phyloP scores from a whole-genome alignment of 2,797 vertebrate genomes.

The Lates japonicus region DNA sequence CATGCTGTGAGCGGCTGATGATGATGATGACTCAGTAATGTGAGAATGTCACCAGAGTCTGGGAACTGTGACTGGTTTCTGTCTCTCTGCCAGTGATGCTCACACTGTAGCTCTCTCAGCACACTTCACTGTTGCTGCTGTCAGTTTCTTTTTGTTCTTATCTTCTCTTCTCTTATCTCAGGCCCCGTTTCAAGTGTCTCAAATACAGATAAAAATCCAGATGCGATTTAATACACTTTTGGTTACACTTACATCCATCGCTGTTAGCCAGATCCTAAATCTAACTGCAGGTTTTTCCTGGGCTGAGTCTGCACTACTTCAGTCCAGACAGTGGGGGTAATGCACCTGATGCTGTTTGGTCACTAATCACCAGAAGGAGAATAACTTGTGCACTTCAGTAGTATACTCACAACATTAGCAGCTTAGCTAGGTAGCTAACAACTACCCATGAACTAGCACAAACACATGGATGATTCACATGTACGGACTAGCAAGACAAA shows the following conservation, averaged over 20 bases:
- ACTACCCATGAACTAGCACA: too few species aligned
- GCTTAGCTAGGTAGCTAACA: slow-evolving; percentile 8
- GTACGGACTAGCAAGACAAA: background rate
- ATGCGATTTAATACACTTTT: slow-evolving; percentile 7
- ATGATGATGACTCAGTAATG: slow-evolving; percentile 82
- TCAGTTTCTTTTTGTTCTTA: slow-evolving; percentile 34
- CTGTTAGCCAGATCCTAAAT: background rate
- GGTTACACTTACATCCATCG: background rate
- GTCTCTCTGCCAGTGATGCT: slow-evolving; percentile 63
- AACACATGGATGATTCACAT: too few species aligned
- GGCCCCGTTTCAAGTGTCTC: slow-evolving; percentile 15
- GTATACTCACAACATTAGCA: background rate
- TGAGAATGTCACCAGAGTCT: slow-evolving; percentile 84
- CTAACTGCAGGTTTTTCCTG: background rate
- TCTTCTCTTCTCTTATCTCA: slow-evolving; percentile 19
- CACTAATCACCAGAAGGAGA: background rate
- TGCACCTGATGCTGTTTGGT: slow-evolving; percentile 4
- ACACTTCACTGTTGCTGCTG: slow-evolving; percentile 34
- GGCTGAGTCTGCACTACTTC: background rate
- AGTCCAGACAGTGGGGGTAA: background rate
- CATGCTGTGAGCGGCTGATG: slow-evolving; percentile 73
- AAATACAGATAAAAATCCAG: slow-evolving; percentile 2
- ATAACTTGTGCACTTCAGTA: background rate
- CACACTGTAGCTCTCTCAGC: slow-evolving; percentile 54
- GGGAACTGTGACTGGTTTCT: slow-evolving; percentile 75